Conservation (phyloP, 2,113 vertebrate species). For the Ctenodactylus gundi region DNA sequence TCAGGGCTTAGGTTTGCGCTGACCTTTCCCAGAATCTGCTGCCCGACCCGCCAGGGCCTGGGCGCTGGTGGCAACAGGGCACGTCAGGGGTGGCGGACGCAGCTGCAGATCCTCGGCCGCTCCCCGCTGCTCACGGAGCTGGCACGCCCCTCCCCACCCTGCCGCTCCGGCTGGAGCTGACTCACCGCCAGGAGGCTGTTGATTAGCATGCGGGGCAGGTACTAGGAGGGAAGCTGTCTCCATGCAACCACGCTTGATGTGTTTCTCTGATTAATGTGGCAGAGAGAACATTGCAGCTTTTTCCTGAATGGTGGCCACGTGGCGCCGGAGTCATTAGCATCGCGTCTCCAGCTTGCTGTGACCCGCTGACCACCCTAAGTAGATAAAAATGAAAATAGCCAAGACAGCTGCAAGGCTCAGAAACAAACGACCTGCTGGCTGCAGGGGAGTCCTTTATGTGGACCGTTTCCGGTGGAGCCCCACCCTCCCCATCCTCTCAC, state of each 20-base stretch:
- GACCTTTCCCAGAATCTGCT: not conserved
- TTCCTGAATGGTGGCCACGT: constrained; percentile 78
- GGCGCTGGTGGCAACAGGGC: accelerated
- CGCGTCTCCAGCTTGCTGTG: constrained; percentile 30
- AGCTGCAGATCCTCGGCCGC: not conserved
- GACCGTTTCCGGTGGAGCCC: not conserved
- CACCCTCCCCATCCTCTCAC: not conserved
- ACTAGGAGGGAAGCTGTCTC: constrained; percentile 71
- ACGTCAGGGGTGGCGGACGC: accelerated
- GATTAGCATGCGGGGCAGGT: constrained; percentile 77
- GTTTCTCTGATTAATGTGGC: constrained; percentile 79
- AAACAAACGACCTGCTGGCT: constrained; percentile 30
- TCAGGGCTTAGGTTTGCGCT: not conserved
- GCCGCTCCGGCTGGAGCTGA: constrained; percentile 64
- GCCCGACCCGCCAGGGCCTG: not conserved
- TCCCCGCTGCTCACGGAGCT: not conserved
- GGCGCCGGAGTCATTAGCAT: constrained; percentile 73
- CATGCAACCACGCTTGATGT: constrained; percentile 70
- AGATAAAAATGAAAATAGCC: constrained; percentile 78
- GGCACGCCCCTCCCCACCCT: not conserved
- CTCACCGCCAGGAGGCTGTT: constrained; percentile 61
- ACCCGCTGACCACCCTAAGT: constrained; percentile 75
- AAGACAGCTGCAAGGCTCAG: constrained; percentile 62
- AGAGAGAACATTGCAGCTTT: constrained; percentile 74
- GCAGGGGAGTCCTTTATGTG: not conserved